Percentiles rank a stretch among this genome's conserved stretches.
Evolutionary conservation across 2,113 vertebrate species (phyloP).

Genomic region (Ailuropoda melanoleuca): DNA sequence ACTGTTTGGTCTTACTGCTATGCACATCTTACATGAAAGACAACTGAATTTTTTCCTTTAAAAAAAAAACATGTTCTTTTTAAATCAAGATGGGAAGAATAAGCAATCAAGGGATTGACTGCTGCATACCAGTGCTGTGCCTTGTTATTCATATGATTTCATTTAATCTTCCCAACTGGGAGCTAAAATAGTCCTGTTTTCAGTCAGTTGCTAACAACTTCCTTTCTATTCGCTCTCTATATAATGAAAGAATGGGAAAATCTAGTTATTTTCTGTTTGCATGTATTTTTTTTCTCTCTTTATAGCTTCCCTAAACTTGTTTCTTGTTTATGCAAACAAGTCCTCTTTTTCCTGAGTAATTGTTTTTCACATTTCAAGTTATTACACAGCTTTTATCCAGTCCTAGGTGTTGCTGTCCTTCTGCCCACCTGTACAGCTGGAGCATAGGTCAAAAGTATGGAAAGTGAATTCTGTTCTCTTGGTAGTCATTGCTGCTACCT

Average conservation of each 20-base stretch:
- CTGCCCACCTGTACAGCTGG: not conserved
- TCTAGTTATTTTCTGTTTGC: not conserved
- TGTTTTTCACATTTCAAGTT: not conserved
- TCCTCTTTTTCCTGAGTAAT: not conserved
- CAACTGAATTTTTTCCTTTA: not conserved
- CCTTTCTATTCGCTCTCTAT: not conserved
- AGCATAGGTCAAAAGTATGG: not conserved
- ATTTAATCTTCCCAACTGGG: not conserved
- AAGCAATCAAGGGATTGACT: not conserved
- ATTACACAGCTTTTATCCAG: not conserved
- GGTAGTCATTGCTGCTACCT: not conserved
- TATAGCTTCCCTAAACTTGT: not conserved
- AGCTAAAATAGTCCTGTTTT: not conserved
- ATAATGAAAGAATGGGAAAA: not conserved
- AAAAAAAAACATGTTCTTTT: constrained; percentile 25
- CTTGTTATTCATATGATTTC: not conserved
- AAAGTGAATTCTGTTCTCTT: not conserved
- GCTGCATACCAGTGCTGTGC: not conserved
- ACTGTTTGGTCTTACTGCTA: not conserved
- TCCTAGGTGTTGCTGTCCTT: not conserved
- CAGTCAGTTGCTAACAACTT: not conserved
- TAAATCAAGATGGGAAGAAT: not conserved
- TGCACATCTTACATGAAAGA: not conserved
- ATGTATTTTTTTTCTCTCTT: not conserved
- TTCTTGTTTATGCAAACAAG: not conserved